Evolutionary conservation across 2,888 invertebrate genomes (phyloP).

Genomic region (Agriotes lineatus): DNA sequence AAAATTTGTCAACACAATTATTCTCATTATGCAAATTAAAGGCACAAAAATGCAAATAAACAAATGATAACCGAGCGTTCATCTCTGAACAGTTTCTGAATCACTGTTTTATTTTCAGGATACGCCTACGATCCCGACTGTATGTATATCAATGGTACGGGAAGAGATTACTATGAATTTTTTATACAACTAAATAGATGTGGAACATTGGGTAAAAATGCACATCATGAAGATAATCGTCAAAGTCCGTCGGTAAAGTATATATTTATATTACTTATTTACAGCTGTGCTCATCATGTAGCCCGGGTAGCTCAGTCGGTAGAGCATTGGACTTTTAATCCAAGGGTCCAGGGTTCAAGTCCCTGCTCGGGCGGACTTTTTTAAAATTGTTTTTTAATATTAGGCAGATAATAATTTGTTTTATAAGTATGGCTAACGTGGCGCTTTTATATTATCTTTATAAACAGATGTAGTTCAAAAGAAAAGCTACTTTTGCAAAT

Average conservation of each 20-base stretch:
- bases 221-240: constrained; percentile 85
- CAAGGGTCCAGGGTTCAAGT: constrained; percentile 82
- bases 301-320: constrained; percentile 80
- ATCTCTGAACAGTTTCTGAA: not conserved
- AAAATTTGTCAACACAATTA: no score
- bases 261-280: not conserved
- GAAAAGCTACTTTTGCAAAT: no score
- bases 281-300: not conserved
- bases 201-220: constrained; percentile 90
- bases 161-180: constrained; percentile 92
- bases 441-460: no score
- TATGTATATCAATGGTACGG: constrained; percentile 94
- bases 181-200: constrained; percentile 93
- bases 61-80: no score
- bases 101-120: constrained; percentile 69
- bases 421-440: no score
- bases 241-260: constrained; percentile 86
- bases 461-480: no score
- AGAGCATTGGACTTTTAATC: constrained; percentile 81
- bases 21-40: no score
- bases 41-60: no score
- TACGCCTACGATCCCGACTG: constrained; percentile 95
- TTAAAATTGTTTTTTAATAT: constrained; percentile 24
- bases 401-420: no score
- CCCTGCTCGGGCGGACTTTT: constrained; percentile 75